Evolutionary conservation across 2,113 vertebrate species (phyloP), one percentile per base, ranked within the genome.

Genomic region (Nannospalax galili): DNA sequence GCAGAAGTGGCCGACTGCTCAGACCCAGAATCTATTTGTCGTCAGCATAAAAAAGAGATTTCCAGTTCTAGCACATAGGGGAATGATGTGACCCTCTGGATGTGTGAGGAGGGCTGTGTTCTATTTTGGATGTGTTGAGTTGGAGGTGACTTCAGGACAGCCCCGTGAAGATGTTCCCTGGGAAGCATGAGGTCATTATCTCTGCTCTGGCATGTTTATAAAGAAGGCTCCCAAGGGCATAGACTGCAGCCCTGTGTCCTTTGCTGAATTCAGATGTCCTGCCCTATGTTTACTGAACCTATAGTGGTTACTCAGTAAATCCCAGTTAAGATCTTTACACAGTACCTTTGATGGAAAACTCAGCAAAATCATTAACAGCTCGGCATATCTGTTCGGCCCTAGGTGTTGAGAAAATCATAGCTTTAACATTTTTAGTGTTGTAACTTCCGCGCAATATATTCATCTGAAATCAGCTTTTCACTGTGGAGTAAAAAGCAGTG

Each of bases 141-240:
- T 93, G 67, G 84, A 97, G 97, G 97, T 97, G 93, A 97, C 95
- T 97, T 96, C 84, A 96, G 96, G 97, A 96, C 96, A 97, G 69
- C 42, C 2, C 74, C 81, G 60, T 11, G 94, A 97, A 95, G 97
- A 95, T 78, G 89, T 95, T 94, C 80, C 58, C 77, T 37, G 56
- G 72, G 95, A 97, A 90, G 72, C 89, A 72, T 93, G 94, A 96
- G 97, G 96, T 97, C 96, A 96, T 92, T 94, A 5, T 95, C 92
- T 95, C 91, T 89, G 70, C 82, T 91, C 81, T 84, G 88, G 94
- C 64, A 84, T 96, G 95, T 97, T 97, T 95, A 84, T 95, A 93
- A 75, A 37, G 65, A 95, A 95, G 52, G n/a, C 15, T 96, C 88
- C 85, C 95, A 95, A 96, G 95, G 96, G 86, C 95, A 97, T 70